phyloP scores from a whole-genome alignment of 1,140 invertebrate genomes.

The Euwallacea fornicatus region DNA sequence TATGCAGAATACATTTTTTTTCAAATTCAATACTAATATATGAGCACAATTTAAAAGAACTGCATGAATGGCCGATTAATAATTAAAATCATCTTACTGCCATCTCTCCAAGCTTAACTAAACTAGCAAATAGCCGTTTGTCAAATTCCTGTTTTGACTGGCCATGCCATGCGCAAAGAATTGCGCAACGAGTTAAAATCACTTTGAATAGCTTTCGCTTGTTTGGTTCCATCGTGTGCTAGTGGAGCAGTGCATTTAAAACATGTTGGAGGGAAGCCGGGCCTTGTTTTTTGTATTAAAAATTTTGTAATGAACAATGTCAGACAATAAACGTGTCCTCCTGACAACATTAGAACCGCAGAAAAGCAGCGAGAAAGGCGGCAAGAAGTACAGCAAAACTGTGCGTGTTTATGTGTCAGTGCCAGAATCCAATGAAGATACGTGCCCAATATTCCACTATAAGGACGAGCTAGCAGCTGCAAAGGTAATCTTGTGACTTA shows the following conservation, averaged over 20 bases:
- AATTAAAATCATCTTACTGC: neutral
- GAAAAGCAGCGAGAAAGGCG: constrained; percentile 45
- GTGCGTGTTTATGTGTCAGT: constrained; percentile 62
- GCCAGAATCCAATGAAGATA: constrained; percentile 65
- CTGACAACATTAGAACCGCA: constrained; percentile 47
- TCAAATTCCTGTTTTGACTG: neutral
- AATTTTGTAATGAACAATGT: constrained; percentile 52
- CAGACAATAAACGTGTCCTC: constrained; percentile 49
- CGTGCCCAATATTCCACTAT: constrained; percentile 68
- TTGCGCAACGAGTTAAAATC: constrained; percentile 37
- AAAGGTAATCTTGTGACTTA: constrained; percentile 60
- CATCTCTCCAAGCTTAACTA: neutral
- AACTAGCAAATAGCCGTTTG: neutral
- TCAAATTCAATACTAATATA: too few relatives aligned
- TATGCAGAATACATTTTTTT: too few relatives aligned
- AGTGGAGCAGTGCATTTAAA: constrained; percentile 48
- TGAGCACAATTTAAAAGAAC: too few relatives aligned
- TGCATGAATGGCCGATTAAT: too few relatives aligned
- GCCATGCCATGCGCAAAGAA: constrained; percentile 44
- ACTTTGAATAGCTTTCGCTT: constrained; percentile 34
- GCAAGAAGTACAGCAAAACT: constrained; percentile 49
- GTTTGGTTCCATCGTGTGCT: constrained; percentile 29
- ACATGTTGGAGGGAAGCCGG: constrained; percentile 53
- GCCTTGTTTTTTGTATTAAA: constrained; percentile 46
- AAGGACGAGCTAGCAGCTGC: constrained; percentile 62